Base-by-base conservation (phyloP, 2,888 invertebrate species). In the Sisyra terminalis region DNA sequence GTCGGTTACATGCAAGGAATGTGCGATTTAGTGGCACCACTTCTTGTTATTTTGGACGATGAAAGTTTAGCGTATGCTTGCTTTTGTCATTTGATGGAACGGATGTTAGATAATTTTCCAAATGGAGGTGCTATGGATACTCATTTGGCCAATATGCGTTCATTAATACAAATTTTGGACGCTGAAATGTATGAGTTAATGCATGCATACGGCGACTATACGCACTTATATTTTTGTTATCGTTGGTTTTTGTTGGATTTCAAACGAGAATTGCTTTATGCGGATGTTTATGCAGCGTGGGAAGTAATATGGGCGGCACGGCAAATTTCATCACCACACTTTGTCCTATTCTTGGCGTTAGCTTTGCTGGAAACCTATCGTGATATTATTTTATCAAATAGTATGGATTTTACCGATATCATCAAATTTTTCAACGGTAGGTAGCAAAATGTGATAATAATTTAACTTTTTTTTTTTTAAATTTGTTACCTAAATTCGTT, bases 381-480 rank as follows among this genome's bases (percentile, higher is more conserved):
- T 31, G 92, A 93, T 58, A 90, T 96, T 52, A 92, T 96, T 47
- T 68, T 96, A 34, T 85, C 89, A 41, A 94, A 96, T 63, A 77
- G 84, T 52, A 96, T 96, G 93, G 93, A 96, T 64, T 96, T 94
- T 60, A 94, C 94, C 0, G 94, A 96, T 60, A 90, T 94, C 58
- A 96, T 96, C 57, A 93, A 93, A 59, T 96, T 96, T 65, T 96
- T 94, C 58, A 96, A 94, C 65, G 93, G 93, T 92, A 56, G 66
- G 65, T 14, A 2, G 11, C 30, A 36, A 16, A 13, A 36, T 10
- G 7, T 16, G 11, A 15, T 7, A n/a, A 3, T 14, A 7, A 8
- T n/a, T 14, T 13, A n/a, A n/a, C n/a, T n/a, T n/a, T n/a, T n/a
- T n/a, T n/a, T n/a, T n/a, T 30, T 14, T 10, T 13, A 9, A 7